Percentiles rank a stretch among this genome's conserved stretches.
Evolutionary conservation across 2,888 invertebrate species (phyloP).

Genomic region (Diadromus collaris): DNA sequence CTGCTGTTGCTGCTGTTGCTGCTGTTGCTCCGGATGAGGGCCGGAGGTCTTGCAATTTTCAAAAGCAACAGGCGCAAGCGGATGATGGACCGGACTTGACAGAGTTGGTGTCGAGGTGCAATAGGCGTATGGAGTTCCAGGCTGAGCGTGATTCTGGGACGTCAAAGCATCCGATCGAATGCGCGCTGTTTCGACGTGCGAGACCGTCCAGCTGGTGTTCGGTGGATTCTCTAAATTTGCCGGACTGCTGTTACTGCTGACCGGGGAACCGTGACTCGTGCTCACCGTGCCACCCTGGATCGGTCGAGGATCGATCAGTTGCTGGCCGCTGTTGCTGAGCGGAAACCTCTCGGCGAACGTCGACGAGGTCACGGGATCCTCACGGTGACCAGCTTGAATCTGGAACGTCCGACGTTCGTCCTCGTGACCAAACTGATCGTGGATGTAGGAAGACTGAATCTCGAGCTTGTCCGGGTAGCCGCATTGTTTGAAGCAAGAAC

Average conservation of each 20-base stretch:
- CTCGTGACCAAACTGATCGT: constrained; percentile 75
- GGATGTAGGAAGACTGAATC: constrained; percentile 71
- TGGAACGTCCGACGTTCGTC: constrained; percentile 71
- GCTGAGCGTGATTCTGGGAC: constrained; percentile 77
- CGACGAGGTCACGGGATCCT: constrained; percentile 85
- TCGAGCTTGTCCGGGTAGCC: constrained; percentile 69
- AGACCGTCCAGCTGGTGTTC: constrained; percentile 72
- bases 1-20: not conserved
- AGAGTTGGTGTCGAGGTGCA: constrained; percentile 63
- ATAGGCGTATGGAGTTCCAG: constrained; percentile 76
- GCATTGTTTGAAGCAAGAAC: constrained; percentile 63
- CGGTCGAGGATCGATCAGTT: constrained; percentile 85
- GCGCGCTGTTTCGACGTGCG: constrained; percentile 76
- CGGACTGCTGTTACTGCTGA: constrained; percentile 81
- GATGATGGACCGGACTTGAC: constrained; percentile 43
- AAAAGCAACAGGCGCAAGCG: constrained; percentile 24
- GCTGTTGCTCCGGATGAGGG: constrained; percentile 67
- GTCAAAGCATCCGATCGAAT: constrained; percentile 77
- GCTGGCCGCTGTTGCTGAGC: constrained; percentile 65
- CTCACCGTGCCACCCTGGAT: constrained; percentile 93
- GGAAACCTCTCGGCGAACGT: constrained; percentile 84
- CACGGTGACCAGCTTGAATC: constrained; percentile 75
- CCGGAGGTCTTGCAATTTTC: constrained; percentile 32
- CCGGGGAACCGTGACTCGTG: constrained; percentile 90
- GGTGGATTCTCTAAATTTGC: constrained; percentile 81